Percentiles rank a stretch among this genome's conserved stretches.
These are phyloP conservation scores for Fistularia tabacaria DNA, from an alignment of 2,797 vertebrate genomes.

Conservation along the genomic window DNA sequence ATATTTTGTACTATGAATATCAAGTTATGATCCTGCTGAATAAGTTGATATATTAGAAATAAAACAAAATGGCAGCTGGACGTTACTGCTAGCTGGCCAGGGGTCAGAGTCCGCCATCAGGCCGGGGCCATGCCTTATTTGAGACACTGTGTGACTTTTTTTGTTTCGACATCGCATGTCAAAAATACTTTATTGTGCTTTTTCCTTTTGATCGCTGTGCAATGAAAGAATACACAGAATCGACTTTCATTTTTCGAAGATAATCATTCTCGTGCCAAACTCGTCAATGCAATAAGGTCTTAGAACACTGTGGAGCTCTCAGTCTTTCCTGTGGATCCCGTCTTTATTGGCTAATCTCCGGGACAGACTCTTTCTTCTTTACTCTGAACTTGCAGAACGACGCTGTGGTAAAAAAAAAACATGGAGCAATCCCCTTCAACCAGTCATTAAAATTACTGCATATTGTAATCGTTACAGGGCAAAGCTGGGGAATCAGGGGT, in stretches of 20 bases:
- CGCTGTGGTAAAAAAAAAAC: slow-evolving; percentile 45
- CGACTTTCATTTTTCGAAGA: slow-evolving; percentile 24
- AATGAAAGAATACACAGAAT: slow-evolving; percentile 9
- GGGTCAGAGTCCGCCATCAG: slow-evolving; percentile 1
- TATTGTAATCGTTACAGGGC: slow-evolving; percentile 3
- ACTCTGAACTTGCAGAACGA: slow-evolving; percentile 25
- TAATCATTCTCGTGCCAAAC: slow-evolving; percentile 67
- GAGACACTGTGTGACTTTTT: slow-evolving; percentile 6
- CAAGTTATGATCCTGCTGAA: slow-evolving; percentile 13
- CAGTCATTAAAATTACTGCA: slow-evolving; percentile 12
- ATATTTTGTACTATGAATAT: slow-evolving; percentile 17
- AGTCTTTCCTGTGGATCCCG: slow-evolving; percentile 44
- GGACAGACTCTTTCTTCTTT: slow-evolving; percentile 32
- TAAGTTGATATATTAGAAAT: slow-evolving; percentile 12
- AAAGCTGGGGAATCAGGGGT: too few species aligned
- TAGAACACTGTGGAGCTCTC: slow-evolving; percentile 66
- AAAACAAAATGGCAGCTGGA: slow-evolving; percentile 18
- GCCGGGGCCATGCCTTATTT: slow-evolving; percentile 19
- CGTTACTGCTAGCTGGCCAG: slow-evolving; percentile 40
- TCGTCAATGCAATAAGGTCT: slow-evolving; percentile 71
- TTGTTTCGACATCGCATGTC: slow-evolving; percentile 10
- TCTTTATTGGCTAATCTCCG: slow-evolving; percentile 32
- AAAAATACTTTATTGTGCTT: slow-evolving; percentile 4
- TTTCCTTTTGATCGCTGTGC: slow-evolving; percentile 24
- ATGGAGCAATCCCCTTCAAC: slow-evolving; percentile 1